Evolutionary conservation across 2,797 vertebrate species (phyloP).

Genomic region (Synanceia verrucosa): DNA sequence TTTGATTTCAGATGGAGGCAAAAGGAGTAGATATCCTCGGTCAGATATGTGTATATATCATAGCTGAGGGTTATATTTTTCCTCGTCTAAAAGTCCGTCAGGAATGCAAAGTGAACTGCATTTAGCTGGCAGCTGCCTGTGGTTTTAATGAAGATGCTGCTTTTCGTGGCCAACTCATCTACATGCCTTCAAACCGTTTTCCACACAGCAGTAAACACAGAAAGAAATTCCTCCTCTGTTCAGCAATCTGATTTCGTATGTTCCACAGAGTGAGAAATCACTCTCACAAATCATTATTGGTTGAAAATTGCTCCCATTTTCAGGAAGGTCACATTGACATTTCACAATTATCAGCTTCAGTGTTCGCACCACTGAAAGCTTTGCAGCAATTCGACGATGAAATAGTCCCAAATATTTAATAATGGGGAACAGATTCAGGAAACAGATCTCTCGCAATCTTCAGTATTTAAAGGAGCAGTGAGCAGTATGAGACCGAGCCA

Average conservation of each 20-base stretch:
- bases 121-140: conserved; percentile 21
- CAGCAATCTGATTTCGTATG: background rate
- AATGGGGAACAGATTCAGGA: background rate
- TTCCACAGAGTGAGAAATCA: conserved; percentile 11
- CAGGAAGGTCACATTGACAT: background rate
- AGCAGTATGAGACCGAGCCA: no score
- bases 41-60: conserved; percentile 18
- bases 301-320: background rate
- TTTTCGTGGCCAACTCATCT: background rate
- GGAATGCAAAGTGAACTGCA: conserved; percentile 11
- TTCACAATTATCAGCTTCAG: conserved; percentile 12
- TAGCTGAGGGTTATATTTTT: conserved; percentile 9
- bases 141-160: conserved; percentile 11
- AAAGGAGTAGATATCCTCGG: conserved; percentile 26
- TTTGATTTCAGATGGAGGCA: conserved; percentile 44
- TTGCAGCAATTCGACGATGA: background rate
- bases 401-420: background rate
- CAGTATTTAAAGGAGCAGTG: background rate
- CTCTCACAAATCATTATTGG: background rate
- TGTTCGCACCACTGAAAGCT: conserved; percentile 10
- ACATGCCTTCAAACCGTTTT: background rate
- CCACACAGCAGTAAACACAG: background rate
- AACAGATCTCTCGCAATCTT: background rate
- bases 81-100: conserved; percentile 15
- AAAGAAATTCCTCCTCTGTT: background rate